Evolutionary conservation across 2,888 invertebrate genomes (phyloP), one percentile per base, ranked within the genome.

Genomic region (Stenoptilia bipunctidactyla): DNA sequence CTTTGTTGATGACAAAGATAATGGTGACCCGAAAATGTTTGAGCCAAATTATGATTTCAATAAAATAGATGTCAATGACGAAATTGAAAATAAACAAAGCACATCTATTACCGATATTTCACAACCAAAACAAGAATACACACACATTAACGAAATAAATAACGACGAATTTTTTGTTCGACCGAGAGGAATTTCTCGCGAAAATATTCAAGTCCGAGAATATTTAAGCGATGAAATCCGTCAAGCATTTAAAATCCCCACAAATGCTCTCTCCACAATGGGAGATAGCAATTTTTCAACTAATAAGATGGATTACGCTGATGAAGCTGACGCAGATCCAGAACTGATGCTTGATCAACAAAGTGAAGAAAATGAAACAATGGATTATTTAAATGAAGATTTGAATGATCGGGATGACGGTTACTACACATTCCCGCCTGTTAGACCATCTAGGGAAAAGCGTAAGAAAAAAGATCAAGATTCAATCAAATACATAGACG

Each of bases 111-210:
- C 70, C n/a, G 61, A 74, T 40, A 63, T 68, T 46, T 70, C 75
- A 62, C 73, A 71, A 55, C 64, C 68, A 55, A 75, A 73, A 54
- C 69, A 72, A 70, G 77, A 83, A 68, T 75, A 72, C 63, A 77
- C 72, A 54, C 80, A 69, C 65, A 87, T 94, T 56, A 94, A 94
- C 74, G 93, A 94, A 79, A 92, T 94, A 49, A 90, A 93, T 61
- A 92, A 92, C 34, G 94, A 94, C 68, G 93, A 94, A 76, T 94
- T 94, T 80, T 93, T 93, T 66, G 83, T 94, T 45, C 87, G 93
- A 51, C 91, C 91, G 68, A 90, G 92, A 63, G 93, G 92, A 45
- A 90, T 93, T 58, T 92, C 93, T 48, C 90, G 90, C 58, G 93
- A 93, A 69, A 90, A 93, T 74, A 91, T 93, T 61, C 90, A 91